A percentile compares a stretch with the other conserved stretches of the same genome.
These are phyloP conservation scores for Seira musarum DNA, from an alignment of 2,888 invertebrate species.

Conservation along the genomic window DNA sequence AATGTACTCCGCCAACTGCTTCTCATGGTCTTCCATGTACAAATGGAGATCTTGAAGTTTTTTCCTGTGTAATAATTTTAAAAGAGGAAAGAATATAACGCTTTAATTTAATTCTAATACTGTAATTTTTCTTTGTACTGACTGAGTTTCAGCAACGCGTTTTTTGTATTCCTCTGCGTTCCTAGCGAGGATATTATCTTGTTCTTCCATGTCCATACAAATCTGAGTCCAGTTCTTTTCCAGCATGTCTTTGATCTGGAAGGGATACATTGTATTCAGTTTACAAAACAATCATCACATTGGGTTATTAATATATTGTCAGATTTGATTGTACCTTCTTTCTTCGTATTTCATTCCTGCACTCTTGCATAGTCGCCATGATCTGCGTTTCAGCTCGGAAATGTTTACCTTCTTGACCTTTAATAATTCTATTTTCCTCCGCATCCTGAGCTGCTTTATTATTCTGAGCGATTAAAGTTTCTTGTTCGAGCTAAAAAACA, in stretches of 20 bases:
- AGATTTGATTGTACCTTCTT: constrained; percentile 58
- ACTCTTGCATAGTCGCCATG: constrained; percentile 59
- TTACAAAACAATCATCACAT: no score
- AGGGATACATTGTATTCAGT: neutral
- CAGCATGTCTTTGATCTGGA: constrained; percentile 58
- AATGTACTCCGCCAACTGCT: constrained; percentile 47
- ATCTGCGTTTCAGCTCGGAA: constrained; percentile 66
- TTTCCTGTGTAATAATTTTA: constrained; percentile 29
- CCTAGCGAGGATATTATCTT: constrained; percentile 42
- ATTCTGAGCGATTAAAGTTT: constrained; percentile 46
- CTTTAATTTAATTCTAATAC: no score
- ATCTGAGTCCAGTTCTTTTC: constrained; percentile 58
- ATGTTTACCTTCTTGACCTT: constrained; percentile 67
- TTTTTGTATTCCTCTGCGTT: constrained; percentile 54
- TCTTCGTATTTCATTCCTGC: constrained; percentile 63
- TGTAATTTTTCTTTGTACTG: constrained; percentile 8
- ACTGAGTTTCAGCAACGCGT: constrained; percentile 57
- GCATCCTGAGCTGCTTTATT: constrained; percentile 63
- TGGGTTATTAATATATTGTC: no score
- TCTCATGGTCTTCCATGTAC: constrained; percentile 59
- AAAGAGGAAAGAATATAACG: no score
- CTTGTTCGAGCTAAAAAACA: constrained; percentile 51
- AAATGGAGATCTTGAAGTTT: constrained; percentile 59
- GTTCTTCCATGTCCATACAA: constrained; percentile 53
- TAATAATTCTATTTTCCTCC: constrained; percentile 62